phyloP scores from a whole-genome alignment of 2,113 vertebrate genomes.

The Menura novaehollandiae region DNA sequence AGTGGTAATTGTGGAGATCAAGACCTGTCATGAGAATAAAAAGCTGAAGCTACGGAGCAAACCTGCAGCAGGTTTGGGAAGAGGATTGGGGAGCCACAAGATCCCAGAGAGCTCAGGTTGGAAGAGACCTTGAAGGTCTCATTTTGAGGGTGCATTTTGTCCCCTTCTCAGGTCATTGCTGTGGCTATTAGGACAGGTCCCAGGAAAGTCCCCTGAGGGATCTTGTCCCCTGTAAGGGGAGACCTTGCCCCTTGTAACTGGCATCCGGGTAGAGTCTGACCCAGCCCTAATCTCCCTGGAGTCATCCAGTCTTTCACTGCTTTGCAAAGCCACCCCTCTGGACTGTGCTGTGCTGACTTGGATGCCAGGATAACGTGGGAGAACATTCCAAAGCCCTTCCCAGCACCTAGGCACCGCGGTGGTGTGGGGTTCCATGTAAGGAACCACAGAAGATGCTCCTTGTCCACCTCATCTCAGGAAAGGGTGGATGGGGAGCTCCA shows the following conservation, averaged over 20 bases:
- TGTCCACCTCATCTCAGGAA: not conserved
- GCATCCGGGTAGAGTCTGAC: not conserved
- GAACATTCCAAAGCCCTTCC: not conserved
- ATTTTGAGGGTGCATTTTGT: not conserved
- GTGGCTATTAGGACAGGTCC: not conserved
- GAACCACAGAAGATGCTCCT: not conserved
- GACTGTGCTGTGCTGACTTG: not conserved
- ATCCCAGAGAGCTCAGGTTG: not conserved
- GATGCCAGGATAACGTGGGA: not conserved
- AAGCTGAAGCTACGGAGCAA: not conserved
- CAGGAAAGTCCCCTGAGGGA: fast-evolving
- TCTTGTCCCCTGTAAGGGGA: not conserved
- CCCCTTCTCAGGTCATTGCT: not conserved
- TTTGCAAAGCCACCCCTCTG: not conserved
- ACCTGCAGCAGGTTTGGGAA: not conserved
- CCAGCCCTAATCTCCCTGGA: not conserved
- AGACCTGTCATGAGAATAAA: not conserved
- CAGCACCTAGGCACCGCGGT: not conserved
- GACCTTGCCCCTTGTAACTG: not conserved
- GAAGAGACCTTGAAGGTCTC: not conserved
- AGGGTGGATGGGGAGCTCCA: not conserved
- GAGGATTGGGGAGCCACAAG: not conserved
- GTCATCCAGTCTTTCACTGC: not conserved
- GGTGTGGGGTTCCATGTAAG: not conserved
- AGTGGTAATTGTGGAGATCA: not conserved